Base-by-base conservation (phyloP, 2,113 vertebrate species). In the Theristicus caerulescens region DNA sequence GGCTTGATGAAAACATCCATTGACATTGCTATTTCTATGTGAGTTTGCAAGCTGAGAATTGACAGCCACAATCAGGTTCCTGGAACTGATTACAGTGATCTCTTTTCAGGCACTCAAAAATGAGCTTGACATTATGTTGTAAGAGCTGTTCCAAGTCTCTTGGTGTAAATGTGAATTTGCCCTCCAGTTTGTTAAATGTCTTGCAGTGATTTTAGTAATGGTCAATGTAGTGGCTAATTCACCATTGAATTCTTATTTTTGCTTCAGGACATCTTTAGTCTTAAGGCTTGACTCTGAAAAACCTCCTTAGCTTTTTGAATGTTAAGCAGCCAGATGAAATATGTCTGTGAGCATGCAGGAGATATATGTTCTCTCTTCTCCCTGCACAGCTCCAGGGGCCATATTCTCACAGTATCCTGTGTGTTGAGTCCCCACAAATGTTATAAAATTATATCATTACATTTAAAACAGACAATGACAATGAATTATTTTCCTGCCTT, bases 191-290 rank as follows among this genome's bases (percentile, higher is more conserved):
- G 13, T 72, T 92, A 88, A 67, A 92, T 91, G 44, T 74, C 77
- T 92, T 82, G 73, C 11, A 93, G 88, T 57, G 74, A 74, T 86
- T 96, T 96, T 96, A 96, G 76, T 88, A 86, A 96, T 94, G 90
- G 91, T 79, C 88, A 93, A 94, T 94, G 91, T 94, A 95, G 88
- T 91, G 77, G 57, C 57, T 96, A 97, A 95, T 96, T 91, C 90
- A 92, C 76, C 94, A 86, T 40, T 94, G 40, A 82, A 61, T 81
- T 90, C 85, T 86, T 86, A 67, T 58, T 88, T 96, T 88, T 88
- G 72, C 96, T 93, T 94, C 57, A 69, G 76, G 88, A 83, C 19
- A 84, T 93, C 64, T 95, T 90, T 88, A 81, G 29, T 84, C 49
- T 44, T 65, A 90, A 93, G 52, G 42, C 32, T 90, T 4, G 1